Conservation (phyloP, 2,113 vertebrate genomes). For the Orientallactaga bullata region DNA sequence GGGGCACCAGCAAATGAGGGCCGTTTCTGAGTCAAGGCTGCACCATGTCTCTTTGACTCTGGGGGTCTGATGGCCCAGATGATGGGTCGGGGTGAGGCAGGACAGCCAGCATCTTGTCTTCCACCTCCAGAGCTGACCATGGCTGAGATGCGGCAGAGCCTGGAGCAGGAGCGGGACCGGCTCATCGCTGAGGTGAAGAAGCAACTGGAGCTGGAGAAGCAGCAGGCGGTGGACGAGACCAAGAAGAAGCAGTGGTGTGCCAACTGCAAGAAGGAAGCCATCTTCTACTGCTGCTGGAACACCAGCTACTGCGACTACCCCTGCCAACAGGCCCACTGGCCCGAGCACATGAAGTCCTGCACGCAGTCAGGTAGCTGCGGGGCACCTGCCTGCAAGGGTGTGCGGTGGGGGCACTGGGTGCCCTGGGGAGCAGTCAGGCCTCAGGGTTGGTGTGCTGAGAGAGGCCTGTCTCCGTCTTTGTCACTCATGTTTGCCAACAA, state of each 20-base stretch:
- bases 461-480: neutral
- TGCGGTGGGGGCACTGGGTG: neutral
- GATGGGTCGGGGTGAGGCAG: rapidly evolving
- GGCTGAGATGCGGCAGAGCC: slow-evolving; percentile 99
- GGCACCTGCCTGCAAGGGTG: neutral
- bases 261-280: slow-evolving; percentile 98
- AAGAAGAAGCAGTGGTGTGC: slow-evolving; percentile 99
- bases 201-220: slow-evolving; percentile 96
- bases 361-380: slow-evolving; percentile 95
- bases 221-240: slow-evolving; percentile 97
- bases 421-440: rapidly evolving
- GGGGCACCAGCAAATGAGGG: too few relatives aligned
- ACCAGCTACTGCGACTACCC: slow-evolving; percentile 99
- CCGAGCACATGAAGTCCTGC: slow-evolving; percentile 99
- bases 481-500: rapidly evolving
- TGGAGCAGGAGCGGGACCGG: slow-evolving; percentile 96
- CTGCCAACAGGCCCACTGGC: slow-evolving; percentile 99
- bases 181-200: slow-evolving; percentile 97
- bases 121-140: slow-evolving; percentile 94
- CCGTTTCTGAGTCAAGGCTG: rapidly evolving
- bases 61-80: rapidly evolving
- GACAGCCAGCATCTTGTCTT: neutral
- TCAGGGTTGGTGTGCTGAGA: neutral
- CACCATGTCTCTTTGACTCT: rapidly evolving
- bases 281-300: slow-evolving; percentile 99